Conservation (phyloP, 2,797 vertebrate genomes). For the Mico argentatus region DNA sequence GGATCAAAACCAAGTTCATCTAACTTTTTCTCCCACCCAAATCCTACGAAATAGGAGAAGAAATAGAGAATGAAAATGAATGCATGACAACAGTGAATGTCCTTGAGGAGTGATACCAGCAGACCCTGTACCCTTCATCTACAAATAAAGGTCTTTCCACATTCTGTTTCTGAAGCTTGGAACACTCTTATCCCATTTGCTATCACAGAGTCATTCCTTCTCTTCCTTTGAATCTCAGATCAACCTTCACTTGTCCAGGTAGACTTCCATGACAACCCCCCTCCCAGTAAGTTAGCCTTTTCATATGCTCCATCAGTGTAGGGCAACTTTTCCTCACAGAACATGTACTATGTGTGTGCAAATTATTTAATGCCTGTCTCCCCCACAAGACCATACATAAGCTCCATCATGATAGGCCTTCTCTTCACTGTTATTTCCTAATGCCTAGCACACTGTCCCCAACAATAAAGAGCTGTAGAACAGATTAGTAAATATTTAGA, state of each 20-base stretch:
- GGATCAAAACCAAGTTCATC: not conserved
- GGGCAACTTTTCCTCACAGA: not conserved
- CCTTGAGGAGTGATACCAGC: not conserved
- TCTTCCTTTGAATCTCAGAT: not conserved
- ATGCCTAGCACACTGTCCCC: not conserved
- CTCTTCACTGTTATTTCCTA: not conserved
- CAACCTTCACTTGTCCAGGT: not conserved
- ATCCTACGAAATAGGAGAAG: not conserved
- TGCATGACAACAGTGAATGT: fast-evolving
- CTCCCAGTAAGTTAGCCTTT: not conserved
- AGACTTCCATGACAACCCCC: not conserved
- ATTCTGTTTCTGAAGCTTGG: not conserved
- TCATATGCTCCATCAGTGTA: not conserved
- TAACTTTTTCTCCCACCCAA: not conserved
- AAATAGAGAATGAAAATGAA: not conserved
- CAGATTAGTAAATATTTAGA: slow-evolving; percentile 24
- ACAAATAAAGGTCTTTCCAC: not conserved
- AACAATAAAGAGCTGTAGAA: slow-evolving; percentile 5
- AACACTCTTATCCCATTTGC: not conserved
- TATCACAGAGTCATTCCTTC: not conserved
- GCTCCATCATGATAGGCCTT: not conserved
- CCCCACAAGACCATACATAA: not conserved
- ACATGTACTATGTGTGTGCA: not conserved
- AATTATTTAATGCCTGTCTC: not conserved
- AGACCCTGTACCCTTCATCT: not conserved